Base-by-base conservation (phyloP, 2,113 vertebrate genomes). In the Notothenia coriiceps region DNA sequence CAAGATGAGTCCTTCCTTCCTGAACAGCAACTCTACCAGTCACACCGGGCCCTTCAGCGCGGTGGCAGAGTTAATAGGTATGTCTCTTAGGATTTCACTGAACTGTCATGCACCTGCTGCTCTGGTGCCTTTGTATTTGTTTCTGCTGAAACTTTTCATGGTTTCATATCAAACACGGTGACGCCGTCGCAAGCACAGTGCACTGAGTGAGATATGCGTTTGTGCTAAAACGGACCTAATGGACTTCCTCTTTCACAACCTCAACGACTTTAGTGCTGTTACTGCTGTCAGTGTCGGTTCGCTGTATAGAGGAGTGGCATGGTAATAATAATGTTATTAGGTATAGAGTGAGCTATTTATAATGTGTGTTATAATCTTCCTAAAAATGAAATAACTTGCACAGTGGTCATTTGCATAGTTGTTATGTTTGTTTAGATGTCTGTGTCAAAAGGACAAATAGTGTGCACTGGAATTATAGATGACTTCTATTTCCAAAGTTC, bases 31-130 rank as follows among this genome's bases (percentile, higher is more conserved):
- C 93, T 95, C 95, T 29, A 94, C 94, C 46, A 96, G 93, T 92
- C 95, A 95, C 49, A 95, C 94, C 50, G 94, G 96, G 94, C 95
- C 96, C 44, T 96, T 96, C 94, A 94, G 96, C 88, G 96, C 96
- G 2, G 91, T 96, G 85, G 95, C 96, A 0, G 94, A 95, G 68
- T 49, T 95, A 25, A 89, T 93, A 86, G 95, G 94, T 95, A 75
- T 10, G 79, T 18, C 2, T 10, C 4, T 1, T 2, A 6, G 14
- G 1, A 2, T 2, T 5, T 3, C 6, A 5, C 0, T 0, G 9
- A 57, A 10, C 8, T 11, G 17, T 0, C 1, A 43, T 17, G 64
- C 84, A 82, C 79, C 69, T 87, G 72, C 82, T 15, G 40, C 25
- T 11, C 5, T 5, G n/a, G 4, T 11, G 61, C 55, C 17, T 25